phyloP scores from a whole-genome alignment of 2,797 vertebrate species.

The Hemitrygon akajei region DNA sequence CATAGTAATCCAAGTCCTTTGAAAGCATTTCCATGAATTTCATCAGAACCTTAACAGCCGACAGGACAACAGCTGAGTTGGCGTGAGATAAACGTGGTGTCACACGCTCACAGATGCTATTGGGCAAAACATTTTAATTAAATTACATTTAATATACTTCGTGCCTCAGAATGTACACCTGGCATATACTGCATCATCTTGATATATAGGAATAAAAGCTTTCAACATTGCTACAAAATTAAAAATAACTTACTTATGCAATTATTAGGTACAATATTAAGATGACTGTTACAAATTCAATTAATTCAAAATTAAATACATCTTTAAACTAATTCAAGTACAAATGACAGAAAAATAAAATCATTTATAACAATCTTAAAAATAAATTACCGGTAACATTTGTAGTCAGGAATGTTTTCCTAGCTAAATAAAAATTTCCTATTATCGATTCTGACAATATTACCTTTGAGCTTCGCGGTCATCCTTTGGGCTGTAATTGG shows the following conservation, averaged over 20 bases:
- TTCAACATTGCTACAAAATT: background rate
- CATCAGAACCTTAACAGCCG: slow-evolving; percentile 94
- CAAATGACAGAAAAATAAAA: background rate
- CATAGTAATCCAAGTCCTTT: slow-evolving; percentile 91
- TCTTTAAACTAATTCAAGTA: background rate
- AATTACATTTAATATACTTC: background rate
- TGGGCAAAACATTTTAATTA: background rate
- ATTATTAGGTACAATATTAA: background rate
- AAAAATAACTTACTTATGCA: background rate
- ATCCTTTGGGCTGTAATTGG: slow-evolving; percentile 89
- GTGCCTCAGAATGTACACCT: background rate
- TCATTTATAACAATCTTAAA: background rate
- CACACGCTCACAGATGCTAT: slow-evolving; percentile 88
- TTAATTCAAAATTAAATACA: background rate
- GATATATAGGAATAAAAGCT: background rate
- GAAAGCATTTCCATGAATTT: slow-evolving; percentile 98
- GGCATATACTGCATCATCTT: background rate
- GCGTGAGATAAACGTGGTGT: slow-evolving; percentile 90
- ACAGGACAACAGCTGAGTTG: slow-evolving; percentile 92
- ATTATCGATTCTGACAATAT: slow-evolving; percentile 36
- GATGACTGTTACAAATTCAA: background rate
- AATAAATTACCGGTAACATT: background rate
- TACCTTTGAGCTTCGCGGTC: slow-evolving; percentile 95
- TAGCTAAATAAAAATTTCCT: background rate
- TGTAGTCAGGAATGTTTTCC: background rate